phyloP scores from a whole-genome alignment of 2,797 vertebrate species.

The Sorex maritimensis region DNA sequence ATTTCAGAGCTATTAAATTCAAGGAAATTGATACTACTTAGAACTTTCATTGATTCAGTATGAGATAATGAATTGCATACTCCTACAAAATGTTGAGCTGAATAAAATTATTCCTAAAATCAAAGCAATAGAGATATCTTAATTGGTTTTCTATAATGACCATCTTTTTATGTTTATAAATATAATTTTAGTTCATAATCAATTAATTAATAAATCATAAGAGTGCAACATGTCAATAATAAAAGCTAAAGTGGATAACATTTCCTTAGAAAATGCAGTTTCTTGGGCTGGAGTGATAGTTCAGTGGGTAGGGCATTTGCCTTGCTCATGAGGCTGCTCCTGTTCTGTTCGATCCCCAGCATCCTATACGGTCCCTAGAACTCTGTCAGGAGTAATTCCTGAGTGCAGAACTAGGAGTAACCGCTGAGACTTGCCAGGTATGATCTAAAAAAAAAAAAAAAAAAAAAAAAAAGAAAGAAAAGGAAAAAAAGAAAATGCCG shows the following conservation, averaged over 20 bases:
- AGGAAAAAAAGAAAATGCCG: neutral
- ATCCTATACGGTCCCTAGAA: too few relatives aligned
- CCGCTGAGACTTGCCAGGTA: too few relatives aligned
- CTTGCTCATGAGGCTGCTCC: too few relatives aligned
- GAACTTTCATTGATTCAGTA: slow-evolving; percentile 23
- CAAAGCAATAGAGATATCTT: slow-evolving; percentile 22
- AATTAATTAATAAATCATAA: slow-evolving; percentile 5
- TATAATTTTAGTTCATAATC: slow-evolving; percentile 28
- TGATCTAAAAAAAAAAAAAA: too few relatives aligned
- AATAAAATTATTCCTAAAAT: slow-evolving; percentile 50
- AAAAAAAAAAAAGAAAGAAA: neutral
- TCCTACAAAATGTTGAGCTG: neutral
- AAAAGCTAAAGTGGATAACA: slow-evolving; percentile 1
- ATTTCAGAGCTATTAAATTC: neutral
- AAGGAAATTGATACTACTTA: slow-evolving; percentile 1
- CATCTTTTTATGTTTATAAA: slow-evolving; percentile 13
- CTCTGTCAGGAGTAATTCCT: too few relatives aligned
- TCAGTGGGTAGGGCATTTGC: too few relatives aligned
- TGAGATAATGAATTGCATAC: slow-evolving; percentile 15
- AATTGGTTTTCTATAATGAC: neutral
- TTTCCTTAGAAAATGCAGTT: too few relatives aligned
- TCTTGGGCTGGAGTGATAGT: too few relatives aligned
- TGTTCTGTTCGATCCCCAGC: too few relatives aligned
- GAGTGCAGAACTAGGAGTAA: too few relatives aligned
- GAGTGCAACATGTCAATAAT: neutral